Conservation (phyloP, 2,113 vertebrate species). For the Oryzias melastigma region DNA sequence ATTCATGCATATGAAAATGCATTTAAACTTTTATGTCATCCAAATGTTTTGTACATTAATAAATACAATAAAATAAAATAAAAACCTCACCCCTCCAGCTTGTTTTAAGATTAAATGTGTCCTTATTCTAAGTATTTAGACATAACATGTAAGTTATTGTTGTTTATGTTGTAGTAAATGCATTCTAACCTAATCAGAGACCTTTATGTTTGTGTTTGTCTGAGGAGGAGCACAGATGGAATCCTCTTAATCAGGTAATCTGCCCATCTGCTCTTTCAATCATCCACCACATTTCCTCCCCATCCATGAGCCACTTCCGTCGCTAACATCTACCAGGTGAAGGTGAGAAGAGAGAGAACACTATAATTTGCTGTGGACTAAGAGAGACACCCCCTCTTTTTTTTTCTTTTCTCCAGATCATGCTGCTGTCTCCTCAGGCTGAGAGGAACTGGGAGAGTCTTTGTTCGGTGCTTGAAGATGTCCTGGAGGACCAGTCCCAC, state of each 20-base stretch:
- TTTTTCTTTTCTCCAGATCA: conserved; percentile 35
- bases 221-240: conserved; percentile 34
- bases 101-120: too few species aligned
- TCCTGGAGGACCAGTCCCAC: conserved; percentile 66
- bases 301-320: conserved; percentile 22
- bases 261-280: conserved; percentile 56
- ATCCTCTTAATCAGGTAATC: conserved; percentile 75
- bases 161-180: too few species aligned
- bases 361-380: background rate
- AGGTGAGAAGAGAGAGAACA: conserved; percentile 15
- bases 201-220: background rate
- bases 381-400: background rate
- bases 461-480: conserved; percentile 65
- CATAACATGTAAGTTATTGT: too few species aligned
- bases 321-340: conserved; percentile 3
- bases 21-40: too few species aligned
- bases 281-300: conserved; percentile 15
- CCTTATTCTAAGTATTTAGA: too few species aligned
- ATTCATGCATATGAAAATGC: too few species aligned
- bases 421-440: conserved; percentile 75
- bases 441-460: conserved; percentile 74
- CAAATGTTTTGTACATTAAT: too few species aligned
- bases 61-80: too few species aligned
- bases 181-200: too few species aligned
- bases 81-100: too few species aligned